These are phyloP conservation scores for Capreolus pygargus DNA, from an alignment of 2,113 vertebrate species.

Conservation along the genomic window DNA sequence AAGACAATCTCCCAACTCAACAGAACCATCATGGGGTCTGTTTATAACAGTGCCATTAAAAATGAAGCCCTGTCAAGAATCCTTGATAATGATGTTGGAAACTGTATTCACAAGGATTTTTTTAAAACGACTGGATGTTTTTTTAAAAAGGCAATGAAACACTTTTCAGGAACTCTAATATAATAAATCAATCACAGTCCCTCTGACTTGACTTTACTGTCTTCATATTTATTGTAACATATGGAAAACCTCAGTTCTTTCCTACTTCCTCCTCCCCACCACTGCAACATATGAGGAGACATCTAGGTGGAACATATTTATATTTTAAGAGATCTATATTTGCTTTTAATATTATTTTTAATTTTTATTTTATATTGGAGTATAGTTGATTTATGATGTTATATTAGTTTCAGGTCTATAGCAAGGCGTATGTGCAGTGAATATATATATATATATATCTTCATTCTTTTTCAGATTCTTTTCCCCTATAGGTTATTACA, in stretches of 20 bases:
- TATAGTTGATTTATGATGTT: not conserved
- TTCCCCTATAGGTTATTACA: not conserved
- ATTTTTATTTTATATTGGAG: not conserved
- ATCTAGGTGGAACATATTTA: conserved; percentile 24
- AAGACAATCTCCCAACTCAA: conserved; percentile 65
- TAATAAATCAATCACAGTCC: conserved; percentile 78
- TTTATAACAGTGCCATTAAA: conserved; percentile 81
- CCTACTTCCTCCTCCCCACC: not conserved
- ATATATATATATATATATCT: not conserved
- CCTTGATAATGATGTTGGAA: conserved; percentile 74
- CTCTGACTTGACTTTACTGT: conserved; percentile 61
- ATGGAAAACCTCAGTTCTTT: conserved; percentile 54
- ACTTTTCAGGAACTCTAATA: conserved; percentile 78
- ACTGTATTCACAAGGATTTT: conserved; percentile 77
- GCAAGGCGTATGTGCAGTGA: not conserved
- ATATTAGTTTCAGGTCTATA: not conserved
- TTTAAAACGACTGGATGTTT: conserved; percentile 72
- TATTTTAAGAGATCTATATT: conserved; percentile 44
- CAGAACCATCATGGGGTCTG: conserved; percentile 73
- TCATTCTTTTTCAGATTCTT: not conserved
- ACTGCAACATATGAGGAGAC: not conserved
- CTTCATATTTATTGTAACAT: conserved; percentile 61
- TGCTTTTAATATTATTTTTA: not conserved
- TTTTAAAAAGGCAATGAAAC: conserved; percentile 73
- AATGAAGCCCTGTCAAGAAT: conserved; percentile 81